Evolutionary conservation across 64 coral and sea anemone species (phyloP).

Genomic region (Montipora capricornis): DNA sequence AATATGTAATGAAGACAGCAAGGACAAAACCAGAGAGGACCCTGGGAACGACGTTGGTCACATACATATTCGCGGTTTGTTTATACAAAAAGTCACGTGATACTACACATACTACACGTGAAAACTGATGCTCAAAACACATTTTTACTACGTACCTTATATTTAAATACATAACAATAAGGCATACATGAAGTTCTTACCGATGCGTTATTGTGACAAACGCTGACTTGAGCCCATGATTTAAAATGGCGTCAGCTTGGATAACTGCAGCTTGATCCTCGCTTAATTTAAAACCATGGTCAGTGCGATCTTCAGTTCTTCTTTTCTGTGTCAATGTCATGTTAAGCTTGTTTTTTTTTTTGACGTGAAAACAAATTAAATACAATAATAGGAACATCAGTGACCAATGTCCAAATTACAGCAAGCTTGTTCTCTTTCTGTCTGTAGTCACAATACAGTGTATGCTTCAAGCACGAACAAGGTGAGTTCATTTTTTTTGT

Average conservation of each 20-base stretch:
- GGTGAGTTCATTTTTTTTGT: conserved; percentile 28
- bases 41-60: too few relatives aligned
- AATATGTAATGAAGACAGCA: too few relatives aligned
- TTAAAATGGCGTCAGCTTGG: background rate
- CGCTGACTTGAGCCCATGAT: conserved; percentile 41
- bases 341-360: background rate
- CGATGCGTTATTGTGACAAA: background rate
- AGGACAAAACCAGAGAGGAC: too few relatives aligned
- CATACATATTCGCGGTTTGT: too few relatives aligned
- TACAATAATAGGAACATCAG: background rate
- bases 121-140: too few relatives aligned
- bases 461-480: conserved; percentile 91
- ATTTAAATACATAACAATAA: too few relatives aligned
- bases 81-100: too few relatives aligned
- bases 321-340: too few relatives aligned
- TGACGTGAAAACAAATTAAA: background rate
- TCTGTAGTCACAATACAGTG: conserved; percentile 66
- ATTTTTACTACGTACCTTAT: too few relatives aligned
- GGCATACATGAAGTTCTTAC: background rate
- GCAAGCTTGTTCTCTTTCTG: background rate
- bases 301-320: background rate
- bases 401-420: too few relatives aligned
- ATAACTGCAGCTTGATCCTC: background rate
- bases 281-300: conserved; percentile 36
- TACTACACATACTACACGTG: too few relatives aligned